A percentile compares a stretch with the other conserved stretches of the same genome.
Evolutionary conservation across 2,888 invertebrate species (phyloP).

Genomic region (Drosophila ezoana): DNA sequence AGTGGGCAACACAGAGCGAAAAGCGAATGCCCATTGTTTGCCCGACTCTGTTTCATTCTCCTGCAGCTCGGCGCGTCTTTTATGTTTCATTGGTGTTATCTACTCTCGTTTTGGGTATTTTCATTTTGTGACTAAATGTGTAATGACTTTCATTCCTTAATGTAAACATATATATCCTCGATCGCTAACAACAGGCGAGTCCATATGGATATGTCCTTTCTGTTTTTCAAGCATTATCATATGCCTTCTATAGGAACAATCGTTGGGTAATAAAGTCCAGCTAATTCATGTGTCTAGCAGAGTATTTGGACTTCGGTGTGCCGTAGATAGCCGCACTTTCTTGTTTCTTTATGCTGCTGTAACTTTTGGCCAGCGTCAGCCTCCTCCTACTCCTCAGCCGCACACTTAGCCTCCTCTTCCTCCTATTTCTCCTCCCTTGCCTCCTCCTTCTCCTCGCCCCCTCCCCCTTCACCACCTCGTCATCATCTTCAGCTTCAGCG

Average conservation of each 20-base stretch:
- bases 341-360: slow-evolving; percentile 41
- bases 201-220: too few species aligned
- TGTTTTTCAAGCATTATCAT: too few species aligned
- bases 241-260: too few species aligned
- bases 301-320: too few species aligned
- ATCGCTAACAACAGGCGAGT: too few species aligned
- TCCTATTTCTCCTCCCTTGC: not conserved
- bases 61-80: slow-evolving; percentile 65
- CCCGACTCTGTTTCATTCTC: not conserved
- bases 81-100: slow-evolving; percentile 45
- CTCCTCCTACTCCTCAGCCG: not conserved
- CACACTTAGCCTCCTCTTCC: not conserved
- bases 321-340: not conserved
- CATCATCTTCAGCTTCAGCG: slow-evolving; percentile 5
- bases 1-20: slow-evolving; percentile 16
- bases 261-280: too few species aligned
- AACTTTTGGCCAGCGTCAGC: slow-evolving; percentile 64
- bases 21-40: slow-evolving; percentile 46
- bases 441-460: not conserved
- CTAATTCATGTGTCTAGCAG: too few species aligned
- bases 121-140: slow-evolving; percentile 5
- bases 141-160: too few species aligned
- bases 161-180: too few species aligned
- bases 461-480: not conserved
- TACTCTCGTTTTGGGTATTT: slow-evolving; percentile 3